phyloP scores from a whole-genome alignment of 2,888 invertebrate species.

The Antheraea yamamai region DNA sequence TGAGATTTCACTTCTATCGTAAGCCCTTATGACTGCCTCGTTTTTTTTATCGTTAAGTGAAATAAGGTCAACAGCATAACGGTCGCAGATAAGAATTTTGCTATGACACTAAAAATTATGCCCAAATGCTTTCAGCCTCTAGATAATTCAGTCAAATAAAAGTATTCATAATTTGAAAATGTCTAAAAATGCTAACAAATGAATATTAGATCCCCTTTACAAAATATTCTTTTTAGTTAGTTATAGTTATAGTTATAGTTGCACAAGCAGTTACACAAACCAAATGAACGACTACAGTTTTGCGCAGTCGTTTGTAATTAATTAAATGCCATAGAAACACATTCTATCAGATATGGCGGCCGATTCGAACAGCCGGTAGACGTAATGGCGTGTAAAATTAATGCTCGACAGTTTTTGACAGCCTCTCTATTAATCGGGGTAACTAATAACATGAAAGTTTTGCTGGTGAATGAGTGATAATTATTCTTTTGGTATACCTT shows the following conservation, averaged over 20 bases:
- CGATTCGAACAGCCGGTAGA: slow-evolving; percentile 16
- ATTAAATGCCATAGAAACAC: slow-evolving; percentile 17
- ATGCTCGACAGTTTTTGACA: slow-evolving; percentile 33
- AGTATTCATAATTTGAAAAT: too few relatives aligned
- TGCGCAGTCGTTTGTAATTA: slow-evolving; percentile 15
- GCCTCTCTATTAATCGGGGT: slow-evolving; percentile 31
- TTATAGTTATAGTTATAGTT: neutral
- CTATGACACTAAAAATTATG: too few relatives aligned
- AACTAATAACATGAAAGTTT: slow-evolving; percentile 27
- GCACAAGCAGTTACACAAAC: neutral
- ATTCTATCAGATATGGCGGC: slow-evolving; percentile 8
- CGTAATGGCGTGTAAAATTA: slow-evolving; percentile 37
- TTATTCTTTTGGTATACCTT: slow-evolving; percentile 2
- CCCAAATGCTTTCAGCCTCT: too few relatives aligned
- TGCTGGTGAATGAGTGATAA: slow-evolving; percentile 7
- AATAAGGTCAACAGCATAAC: too few relatives aligned
- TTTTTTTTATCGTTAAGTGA: too few relatives aligned
- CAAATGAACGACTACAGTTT: neutral
- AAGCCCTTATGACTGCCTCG: too few relatives aligned
- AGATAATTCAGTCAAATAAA: too few relatives aligned
- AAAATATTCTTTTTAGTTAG: too few relatives aligned
- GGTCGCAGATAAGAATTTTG: too few relatives aligned
- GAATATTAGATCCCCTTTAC: too few relatives aligned
- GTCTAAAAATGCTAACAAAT: too few relatives aligned
- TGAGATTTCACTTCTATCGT: too few relatives aligned